A percentile compares a stretch with the other conserved stretches of the same genome.
phyloP scores from a whole-genome alignment of 2,113 vertebrate genomes.

The Paratilapia polleni region DNA sequence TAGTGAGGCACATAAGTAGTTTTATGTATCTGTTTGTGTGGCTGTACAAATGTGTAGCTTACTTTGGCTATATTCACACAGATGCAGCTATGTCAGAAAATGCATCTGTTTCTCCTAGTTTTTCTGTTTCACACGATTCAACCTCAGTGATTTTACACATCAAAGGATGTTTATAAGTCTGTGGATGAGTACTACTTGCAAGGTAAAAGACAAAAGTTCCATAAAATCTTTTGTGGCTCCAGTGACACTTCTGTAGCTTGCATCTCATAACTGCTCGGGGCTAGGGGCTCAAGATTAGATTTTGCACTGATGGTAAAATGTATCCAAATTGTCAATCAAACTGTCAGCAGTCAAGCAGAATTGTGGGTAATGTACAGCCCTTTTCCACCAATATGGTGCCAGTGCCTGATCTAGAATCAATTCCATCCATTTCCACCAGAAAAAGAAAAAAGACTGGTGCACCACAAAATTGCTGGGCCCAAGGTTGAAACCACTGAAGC shows the following conservation, averaged over 20 bases:
- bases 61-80: not conserved
- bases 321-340: not conserved
- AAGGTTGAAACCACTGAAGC: constrained; percentile 6
- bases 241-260: not conserved
- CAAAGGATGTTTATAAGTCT: not conserved
- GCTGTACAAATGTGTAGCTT: not conserved
- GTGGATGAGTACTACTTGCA: not conserved
- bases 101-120: not conserved
- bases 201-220: not conserved
- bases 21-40: constrained; percentile 3
- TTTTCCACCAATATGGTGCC: not conserved
- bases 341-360: not conserved
- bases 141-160: not conserved
- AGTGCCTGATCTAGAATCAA: not conserved
- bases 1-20: not conserved
- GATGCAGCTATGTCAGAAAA: not conserved
- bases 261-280: not conserved
- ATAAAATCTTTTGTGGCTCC: not conserved
- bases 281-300: not conserved
- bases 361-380: not conserved
- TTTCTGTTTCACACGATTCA: not conserved
- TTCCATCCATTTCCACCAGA: not conserved
- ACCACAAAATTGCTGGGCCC: not conserved
- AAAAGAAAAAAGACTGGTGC: not conserved
- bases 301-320: not conserved